Evolutionary conservation across 2,113 vertebrate species (phyloP), one percentile per base, ranked within the genome.

Genomic region (Scatophagus argus): DNA sequence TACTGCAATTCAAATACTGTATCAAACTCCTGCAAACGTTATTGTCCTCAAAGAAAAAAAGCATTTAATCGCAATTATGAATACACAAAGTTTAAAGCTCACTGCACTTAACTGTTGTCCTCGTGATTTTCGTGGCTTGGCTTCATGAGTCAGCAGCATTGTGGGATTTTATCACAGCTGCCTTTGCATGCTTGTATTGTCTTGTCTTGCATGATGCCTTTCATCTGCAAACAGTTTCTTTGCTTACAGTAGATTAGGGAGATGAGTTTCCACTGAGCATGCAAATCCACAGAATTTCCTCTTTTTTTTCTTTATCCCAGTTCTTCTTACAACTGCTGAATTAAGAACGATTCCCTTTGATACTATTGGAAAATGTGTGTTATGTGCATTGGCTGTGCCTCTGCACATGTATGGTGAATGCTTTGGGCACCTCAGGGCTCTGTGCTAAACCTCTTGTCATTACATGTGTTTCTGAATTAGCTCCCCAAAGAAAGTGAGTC

Each of bases 231-330:
- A 85, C 70, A 80, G 62, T 73, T 65, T 56, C 46, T 71, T 47
- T 68, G 74, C 71, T 88, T 89, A 65, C 49, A 36, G 62, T 78
- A 66, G 84, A 75, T 89, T 88, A 82, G 81, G 77, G 23, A 89
- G 76, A 88, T 89, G 31, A 79, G 54, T 76, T 81, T 65, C 68
- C 41, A 65, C 36, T 72, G 70, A 83, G 74, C 78, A 81, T 51
- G 39, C 43, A 65, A 80, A 87, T 67, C 62, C 78, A 44, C 66
- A 84, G 68, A 63, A 82, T 88, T 85, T 90, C 69, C 82, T 61
- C 58, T 79, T 60, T 60, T 83, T 79, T 79, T 60, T 62, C n/a
- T 83, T 78, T 63, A 79, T 85, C 73, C 49, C 43, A 31, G 38
- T 58, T 71, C 68, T 83, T 82, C 72, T 70, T 73, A 51, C 10